Percentiles rank a stretch among this genome's conserved stretches.
phyloP scores from a whole-genome alignment of 2,888 invertebrate genomes.

The Aphidoletes aphidimyza region DNA sequence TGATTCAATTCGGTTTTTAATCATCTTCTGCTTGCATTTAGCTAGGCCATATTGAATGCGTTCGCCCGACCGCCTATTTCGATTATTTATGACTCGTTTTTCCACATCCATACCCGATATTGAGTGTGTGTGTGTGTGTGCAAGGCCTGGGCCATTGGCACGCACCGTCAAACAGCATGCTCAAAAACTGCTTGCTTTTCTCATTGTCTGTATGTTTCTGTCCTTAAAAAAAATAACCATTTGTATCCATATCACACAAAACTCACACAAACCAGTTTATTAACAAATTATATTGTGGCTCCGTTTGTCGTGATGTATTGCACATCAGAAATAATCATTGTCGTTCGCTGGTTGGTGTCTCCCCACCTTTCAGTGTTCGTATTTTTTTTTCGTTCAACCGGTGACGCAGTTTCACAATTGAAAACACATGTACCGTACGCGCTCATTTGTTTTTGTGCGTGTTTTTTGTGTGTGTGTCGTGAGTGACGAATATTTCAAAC shows the following conservation, averaged over 20 bases:
- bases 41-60: background rate
- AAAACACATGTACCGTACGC: background rate
- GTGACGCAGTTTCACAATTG: background rate
- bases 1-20: background rate
- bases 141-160: background rate
- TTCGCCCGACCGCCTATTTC: background rate
- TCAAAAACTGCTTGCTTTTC: too few species aligned
- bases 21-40: background rate
- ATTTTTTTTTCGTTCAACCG: background rate
- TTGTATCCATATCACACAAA: background rate
- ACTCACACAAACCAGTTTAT: background rate
- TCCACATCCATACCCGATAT: too few species aligned
- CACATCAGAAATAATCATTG: background rate
- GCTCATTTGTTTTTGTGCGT: too few species aligned
- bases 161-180: background rate
- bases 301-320: background rate
- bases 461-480: too few species aligned
- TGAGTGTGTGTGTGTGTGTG: background rate
- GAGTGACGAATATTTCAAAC: too few species aligned
- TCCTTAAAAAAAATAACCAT: background rate
- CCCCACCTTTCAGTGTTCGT: too few species aligned
- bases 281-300: background rate
- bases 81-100: background rate
- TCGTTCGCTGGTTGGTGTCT: background rate
- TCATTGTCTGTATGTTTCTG: background rate